Evolutionary conservation across 2,888 invertebrate genomes (phyloP), one percentile per base, ranked within the genome.

Genomic region (Microctonus hyperodae): DNA sequence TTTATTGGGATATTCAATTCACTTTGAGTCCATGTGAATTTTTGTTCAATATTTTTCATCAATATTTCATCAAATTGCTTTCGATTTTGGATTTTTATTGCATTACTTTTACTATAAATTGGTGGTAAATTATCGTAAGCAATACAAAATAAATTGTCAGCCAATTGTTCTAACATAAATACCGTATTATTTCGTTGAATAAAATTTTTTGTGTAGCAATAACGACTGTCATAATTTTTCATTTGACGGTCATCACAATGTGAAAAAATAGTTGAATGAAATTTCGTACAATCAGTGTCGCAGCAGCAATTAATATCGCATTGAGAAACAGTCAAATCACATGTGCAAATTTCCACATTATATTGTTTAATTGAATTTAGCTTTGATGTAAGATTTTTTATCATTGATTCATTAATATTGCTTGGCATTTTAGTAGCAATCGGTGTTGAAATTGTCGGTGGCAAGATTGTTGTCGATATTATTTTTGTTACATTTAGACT

Each of bases 231-330:
- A 65, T 84, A 80, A 35, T 79, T 67, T 62, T 80, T 79, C 35
- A 75, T 72, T 63, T 80, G 74, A 62, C 79, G 77, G 65, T 84
- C 81, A 59, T 81, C 77, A 79, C 94, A 94, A 67, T 84, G 79
- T 20, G 87, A 86, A 83, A 95, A 92, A 2, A 88, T 84, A 66
- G 83, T 78, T 67, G 86, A 85, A 74, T 93, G 90, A 61, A 85
- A 84, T 28, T 85, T 82, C 10, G 87, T 84, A 78, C 95, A 95
- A 75, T 94, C 92, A 56, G 76, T 78, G 81, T 95, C 95, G 82
- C 95, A 95, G 79, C 94, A 95, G 79, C 95, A 95, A 81, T 93
- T 92, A 62, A 93, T 87, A 83, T 95, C 93, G 84, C 95, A 95
- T 40, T 86, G 85, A 74, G 86, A 85, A 16, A 84, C 83, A 91